phyloP scores from a whole-genome alignment of 2,888 invertebrate genomes.

The Craniophora ligustri region DNA sequence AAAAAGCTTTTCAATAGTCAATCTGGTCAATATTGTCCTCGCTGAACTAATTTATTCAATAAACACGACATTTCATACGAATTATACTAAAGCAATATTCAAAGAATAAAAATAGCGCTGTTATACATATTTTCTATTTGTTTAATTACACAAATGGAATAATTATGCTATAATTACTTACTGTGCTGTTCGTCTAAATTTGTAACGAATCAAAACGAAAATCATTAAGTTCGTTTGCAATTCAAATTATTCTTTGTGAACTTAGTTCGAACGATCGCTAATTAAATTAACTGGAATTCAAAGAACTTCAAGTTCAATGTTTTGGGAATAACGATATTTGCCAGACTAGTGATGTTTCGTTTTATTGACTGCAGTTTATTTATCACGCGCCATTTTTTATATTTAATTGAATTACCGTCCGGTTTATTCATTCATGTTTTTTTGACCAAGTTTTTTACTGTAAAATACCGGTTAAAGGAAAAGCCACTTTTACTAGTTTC shows the following conservation, averaged over 20 bases:
- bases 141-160: conserved; percentile 17
- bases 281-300: conserved; percentile 59
- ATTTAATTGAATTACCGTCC: neutral
- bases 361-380: conserved; percentile 29
- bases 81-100: neutral
- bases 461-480: too few relatives aligned
- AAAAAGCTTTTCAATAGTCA: too few relatives aligned
- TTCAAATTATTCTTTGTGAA: conserved; percentile 61
- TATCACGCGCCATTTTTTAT: conserved; percentile 2
- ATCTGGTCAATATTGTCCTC: too few relatives aligned
- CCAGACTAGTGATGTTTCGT: conserved; percentile 22
- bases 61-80: neutral
- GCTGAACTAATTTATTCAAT: neutral
- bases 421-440: too few relatives aligned
- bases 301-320: conserved; percentile 42
- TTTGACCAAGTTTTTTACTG: too few relatives aligned
- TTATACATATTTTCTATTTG: conserved; percentile 18
- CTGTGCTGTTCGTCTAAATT: conserved; percentile 34
- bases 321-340: conserved; percentile 43
- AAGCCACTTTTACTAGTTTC: too few relatives aligned
- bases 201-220: conserved; percentile 59
- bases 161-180: conserved; percentile 33
- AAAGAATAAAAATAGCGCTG: neutral
- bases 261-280: conserved; percentile 59
- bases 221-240: conserved; percentile 68